Base-by-base conservation (phyloP, 2,113 vertebrate species). In the Malurus cyaneus region DNA sequence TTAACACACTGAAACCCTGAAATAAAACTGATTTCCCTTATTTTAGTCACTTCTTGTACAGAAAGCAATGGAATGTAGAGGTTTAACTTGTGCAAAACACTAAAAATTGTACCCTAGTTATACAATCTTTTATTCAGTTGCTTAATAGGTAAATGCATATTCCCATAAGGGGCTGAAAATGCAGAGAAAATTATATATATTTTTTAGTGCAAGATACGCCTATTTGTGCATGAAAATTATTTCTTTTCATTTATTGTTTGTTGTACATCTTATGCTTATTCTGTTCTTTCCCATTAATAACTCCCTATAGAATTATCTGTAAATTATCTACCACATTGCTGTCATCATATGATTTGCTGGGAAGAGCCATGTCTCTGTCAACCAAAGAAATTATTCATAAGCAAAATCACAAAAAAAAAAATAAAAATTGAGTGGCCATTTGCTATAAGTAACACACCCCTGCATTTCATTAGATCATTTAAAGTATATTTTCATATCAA, bases 1-100 rank as follows among this genome's bases (percentile, higher is more conserved):
- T 92, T 95, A 95, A 87, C 70, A 89, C 82, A 69, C 12, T 86
- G 79, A 96, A 96, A 96, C 91, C 79, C 84, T 92, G 93, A 96
- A 92, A 87, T 92, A 42, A 62, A 64, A 65, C 39, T 52, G 9
- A 19, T 95, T 92, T 89, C 53, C 85, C 32, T 92, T 80, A 41
- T 54, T 96, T 86, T 84, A 76, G 87, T 91, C 73, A 69, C 41
- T 95, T 90, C 42, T 91, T 69, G 23, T n/a, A 89, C 54, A 91
- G 88, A 89, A 77, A 80, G 53, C 53, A 88, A 53, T 39, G 19
- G 34, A 80, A 70, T 88, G 67, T 64, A 72, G 46, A 8, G 46
- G 69, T 89, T 87, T 78, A 80, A 89, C 25, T 80, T 44, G 39
- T 90, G 92, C 29, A 62, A 71, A 71, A 88, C 89, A 80, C 64